phyloP scores from a whole-genome alignment of 2,888 invertebrate genomes.

The Morpho deidamia region DNA sequence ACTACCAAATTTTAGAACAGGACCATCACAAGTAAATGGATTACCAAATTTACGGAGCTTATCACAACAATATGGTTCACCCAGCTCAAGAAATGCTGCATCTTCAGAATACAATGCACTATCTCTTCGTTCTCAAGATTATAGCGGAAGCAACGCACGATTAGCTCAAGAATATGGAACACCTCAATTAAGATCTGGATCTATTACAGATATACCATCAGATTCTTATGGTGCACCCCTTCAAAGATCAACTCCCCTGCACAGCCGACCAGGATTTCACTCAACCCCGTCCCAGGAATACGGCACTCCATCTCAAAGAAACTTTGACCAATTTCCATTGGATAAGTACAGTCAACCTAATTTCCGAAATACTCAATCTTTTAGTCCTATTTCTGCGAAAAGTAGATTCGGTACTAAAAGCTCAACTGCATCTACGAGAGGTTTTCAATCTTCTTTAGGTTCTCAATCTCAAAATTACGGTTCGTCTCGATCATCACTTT shows the following conservation, averaged over 20 bases:
- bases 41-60: slow-evolving; percentile 35
- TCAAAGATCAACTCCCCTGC: slow-evolving; percentile 31
- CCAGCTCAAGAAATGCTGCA: slow-evolving; percentile 8
- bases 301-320: slow-evolving; percentile 37
- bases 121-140: slow-evolving; percentile 32
- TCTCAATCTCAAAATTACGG: slow-evolving; percentile 29
- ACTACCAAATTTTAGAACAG: slow-evolving; percentile 20
- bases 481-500: slow-evolving; percentile 34
- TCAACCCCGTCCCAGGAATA: slow-evolving; percentile 43
- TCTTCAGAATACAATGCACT: slow-evolving; percentile 36
- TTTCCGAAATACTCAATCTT: slow-evolving; percentile 12
- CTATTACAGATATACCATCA: slow-evolving; percentile 28
- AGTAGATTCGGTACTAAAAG: slow-evolving; percentile 35
- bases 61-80: slow-evolving; percentile 21
- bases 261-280: slow-evolving; percentile 39
- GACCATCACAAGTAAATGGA: slow-evolving; percentile 37
- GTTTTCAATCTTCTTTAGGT: slow-evolving; percentile 34
- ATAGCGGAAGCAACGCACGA: slow-evolving; percentile 33
- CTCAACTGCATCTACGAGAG: slow-evolving; percentile 31
- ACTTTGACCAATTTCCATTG: slow-evolving; percentile 34
- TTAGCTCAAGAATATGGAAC: slow-evolving; percentile 31
- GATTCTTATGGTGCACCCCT: slow-evolving; percentile 33
- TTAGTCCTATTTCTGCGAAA: slow-evolving; percentile 1
- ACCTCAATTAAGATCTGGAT: slow-evolving; percentile 24
- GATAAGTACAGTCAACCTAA: slow-evolving; percentile 37